These are phyloP conservation scores for Trypoxylus dichotomus DNA, from an alignment of 1,140 invertebrate species.

Conservation along the genomic window DNA sequence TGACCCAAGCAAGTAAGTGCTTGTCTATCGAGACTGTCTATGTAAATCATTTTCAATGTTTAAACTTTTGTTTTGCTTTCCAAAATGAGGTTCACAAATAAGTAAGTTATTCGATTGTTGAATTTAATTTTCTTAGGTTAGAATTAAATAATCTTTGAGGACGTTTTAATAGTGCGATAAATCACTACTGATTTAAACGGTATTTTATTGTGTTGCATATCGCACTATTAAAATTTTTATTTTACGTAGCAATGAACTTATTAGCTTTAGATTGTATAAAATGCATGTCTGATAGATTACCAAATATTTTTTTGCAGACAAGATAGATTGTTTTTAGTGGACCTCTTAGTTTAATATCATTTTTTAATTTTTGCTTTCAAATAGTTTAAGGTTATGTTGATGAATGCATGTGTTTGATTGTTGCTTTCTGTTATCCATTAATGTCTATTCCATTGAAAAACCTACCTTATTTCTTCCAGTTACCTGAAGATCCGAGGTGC, in stretches of 20 bases:
- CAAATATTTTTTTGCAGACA: not conserved
- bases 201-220: no score
- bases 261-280: not conserved
- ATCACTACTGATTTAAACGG: no score
- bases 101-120: not conserved
- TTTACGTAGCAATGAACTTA: no score
- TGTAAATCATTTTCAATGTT: not conserved
- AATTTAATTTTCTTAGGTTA: not conserved
- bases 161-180: no score
- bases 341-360: not conserved
- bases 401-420: not conserved
- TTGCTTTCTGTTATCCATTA: not conserved
- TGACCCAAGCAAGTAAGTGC: conserved; percentile 90
- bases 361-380: not conserved
- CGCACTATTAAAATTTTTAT: no score
- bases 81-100: conserved; percentile 8
- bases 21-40: not conserved
- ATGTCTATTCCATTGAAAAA: no score
- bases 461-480: conserved; percentile 57
- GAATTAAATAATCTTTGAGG: no score
- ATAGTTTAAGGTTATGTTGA: not conserved
- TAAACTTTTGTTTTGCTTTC: not conserved
- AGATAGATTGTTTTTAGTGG: not conserved
- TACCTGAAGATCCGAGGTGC: conserved; percentile 85
- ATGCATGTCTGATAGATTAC: not conserved